These are phyloP conservation scores for Odontamblyopus rebecca DNA, from an alignment of 2,797 vertebrate species.

Conservation along the genomic window DNA sequence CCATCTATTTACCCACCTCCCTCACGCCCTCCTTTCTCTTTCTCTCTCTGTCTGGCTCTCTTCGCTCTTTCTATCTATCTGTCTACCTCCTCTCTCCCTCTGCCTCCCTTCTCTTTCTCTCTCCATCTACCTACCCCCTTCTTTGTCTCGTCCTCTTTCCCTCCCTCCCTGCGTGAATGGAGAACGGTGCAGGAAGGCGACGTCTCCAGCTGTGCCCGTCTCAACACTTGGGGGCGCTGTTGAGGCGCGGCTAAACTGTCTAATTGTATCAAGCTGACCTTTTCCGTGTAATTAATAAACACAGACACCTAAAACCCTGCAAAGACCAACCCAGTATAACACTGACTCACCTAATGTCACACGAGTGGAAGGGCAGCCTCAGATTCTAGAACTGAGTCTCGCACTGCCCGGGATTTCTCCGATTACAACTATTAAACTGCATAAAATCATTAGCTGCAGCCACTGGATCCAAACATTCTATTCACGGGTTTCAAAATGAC, in stretches of 20 bases:
- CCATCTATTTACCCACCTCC: too few relatives aligned
- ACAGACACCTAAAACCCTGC: slow-evolving; percentile 28
- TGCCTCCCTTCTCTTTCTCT: too few relatives aligned
- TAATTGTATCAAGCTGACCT: slow-evolving; percentile 50
- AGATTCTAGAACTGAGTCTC: not conserved
- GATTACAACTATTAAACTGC: not conserved
- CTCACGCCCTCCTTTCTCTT: not conserved
- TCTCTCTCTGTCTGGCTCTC: not conserved
- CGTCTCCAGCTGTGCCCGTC: slow-evolving; percentile 8
- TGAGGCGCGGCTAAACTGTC: slow-evolving; percentile 43
- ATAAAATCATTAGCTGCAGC: too few relatives aligned
- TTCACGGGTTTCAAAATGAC: too few relatives aligned
- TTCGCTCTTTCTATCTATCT: not conserved
- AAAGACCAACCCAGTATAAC: slow-evolving; percentile 20
- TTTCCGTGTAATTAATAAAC: slow-evolving; percentile 51
- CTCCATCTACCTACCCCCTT: too few relatives aligned
- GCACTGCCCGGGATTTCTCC: not conserved
- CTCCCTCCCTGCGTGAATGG: not conserved
- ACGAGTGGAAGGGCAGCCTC: not conserved
- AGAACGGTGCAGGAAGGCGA: not conserved
- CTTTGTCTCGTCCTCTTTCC: not conserved
- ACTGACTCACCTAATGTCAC: not conserved
- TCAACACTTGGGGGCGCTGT: slow-evolving; percentile 78
- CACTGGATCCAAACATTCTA: too few relatives aligned
- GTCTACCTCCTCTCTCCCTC: too few relatives aligned